Evolutionary conservation across 2,888 invertebrate genomes (phyloP).

Genomic region (Heliconius ismenius): DNA sequence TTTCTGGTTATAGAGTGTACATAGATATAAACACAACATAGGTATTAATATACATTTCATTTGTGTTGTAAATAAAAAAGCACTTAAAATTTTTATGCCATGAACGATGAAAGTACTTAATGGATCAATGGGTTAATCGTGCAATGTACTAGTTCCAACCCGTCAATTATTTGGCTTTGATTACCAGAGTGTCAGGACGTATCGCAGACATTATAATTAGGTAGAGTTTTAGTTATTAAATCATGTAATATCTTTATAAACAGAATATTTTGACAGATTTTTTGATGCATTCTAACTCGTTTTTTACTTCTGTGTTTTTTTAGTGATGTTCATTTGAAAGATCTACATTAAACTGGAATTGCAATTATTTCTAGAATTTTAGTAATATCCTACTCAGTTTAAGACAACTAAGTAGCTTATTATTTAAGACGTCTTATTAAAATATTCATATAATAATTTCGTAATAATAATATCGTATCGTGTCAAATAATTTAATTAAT

Average conservation of each 20-base stretch:
- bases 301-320: background rate
- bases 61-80: background rate
- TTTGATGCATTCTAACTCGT: background rate
- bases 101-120: background rate
- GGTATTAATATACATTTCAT: background rate
- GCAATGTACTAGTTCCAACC: background rate
- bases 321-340: background rate
- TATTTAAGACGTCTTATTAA: background rate
- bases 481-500: background rate
- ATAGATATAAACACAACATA: background rate
- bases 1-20: background rate
- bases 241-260: background rate
- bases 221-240: conserved; percentile 2
- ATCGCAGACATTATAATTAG: background rate
- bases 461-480: background rate
- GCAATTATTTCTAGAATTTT: background rate
- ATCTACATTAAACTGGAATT: background rate
- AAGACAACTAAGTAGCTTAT: background rate
- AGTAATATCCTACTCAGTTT: background rate
- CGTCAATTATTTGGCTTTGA: background rate
- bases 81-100: background rate
- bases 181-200: background rate
- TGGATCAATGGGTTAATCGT: background rate
- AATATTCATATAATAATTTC: background rate
- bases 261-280: background rate